Percentiles rank a stretch among this genome's conserved stretches.
phyloP scores from a whole-genome alignment of 2,797 vertebrate genomes.

The Acomys russatus region DNA sequence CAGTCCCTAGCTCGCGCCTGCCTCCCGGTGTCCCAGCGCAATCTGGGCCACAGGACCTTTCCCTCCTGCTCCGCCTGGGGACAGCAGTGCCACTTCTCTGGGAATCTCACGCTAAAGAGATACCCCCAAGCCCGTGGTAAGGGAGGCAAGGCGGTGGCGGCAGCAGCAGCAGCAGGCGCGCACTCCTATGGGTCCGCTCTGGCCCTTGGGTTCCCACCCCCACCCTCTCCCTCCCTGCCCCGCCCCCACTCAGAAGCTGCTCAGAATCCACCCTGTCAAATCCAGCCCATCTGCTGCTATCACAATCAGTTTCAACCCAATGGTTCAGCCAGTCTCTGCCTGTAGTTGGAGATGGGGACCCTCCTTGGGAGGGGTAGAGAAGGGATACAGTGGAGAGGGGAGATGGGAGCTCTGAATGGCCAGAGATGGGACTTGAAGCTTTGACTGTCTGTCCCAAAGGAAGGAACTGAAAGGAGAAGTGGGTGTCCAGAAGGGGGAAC shows the following conservation, averaged over 20 bases:
- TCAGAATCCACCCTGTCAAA: constrained; percentile 88
- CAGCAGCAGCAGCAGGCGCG: constrained; percentile 82
- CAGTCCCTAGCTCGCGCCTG: constrained; percentile 27
- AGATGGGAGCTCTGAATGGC: not conserved
- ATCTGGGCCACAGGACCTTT: constrained; percentile 85
- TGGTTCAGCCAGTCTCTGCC: constrained; percentile 91
- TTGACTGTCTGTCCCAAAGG: constrained; percentile 91
- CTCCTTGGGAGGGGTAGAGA: constrained; percentile 25
- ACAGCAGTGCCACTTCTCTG: constrained; percentile 89
- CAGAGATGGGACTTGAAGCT: constrained; percentile 11
- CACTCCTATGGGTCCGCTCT: constrained; percentile 83
- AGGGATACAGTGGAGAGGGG: constrained; percentile 3
- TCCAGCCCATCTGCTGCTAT: constrained; percentile 94
- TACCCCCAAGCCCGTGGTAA: constrained; percentile 75
- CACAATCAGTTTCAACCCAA: constrained; percentile 94
- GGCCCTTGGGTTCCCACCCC: constrained; percentile 84
- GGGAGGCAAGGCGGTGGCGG: constrained; percentile 74
- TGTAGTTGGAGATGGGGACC: constrained; percentile 84
- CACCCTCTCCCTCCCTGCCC: not conserved
- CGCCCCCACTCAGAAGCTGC: constrained; percentile 80
- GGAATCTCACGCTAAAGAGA: constrained; percentile 84
- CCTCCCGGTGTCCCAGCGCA: constrained; percentile 11
- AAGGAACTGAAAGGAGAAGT: constrained; percentile 86
- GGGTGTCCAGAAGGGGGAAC: constrained; percentile 83
- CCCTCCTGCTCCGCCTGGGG: constrained; percentile 87